Conservation (phyloP, 1,140 invertebrate species). For the Acromyrmex echinatior region DNA sequence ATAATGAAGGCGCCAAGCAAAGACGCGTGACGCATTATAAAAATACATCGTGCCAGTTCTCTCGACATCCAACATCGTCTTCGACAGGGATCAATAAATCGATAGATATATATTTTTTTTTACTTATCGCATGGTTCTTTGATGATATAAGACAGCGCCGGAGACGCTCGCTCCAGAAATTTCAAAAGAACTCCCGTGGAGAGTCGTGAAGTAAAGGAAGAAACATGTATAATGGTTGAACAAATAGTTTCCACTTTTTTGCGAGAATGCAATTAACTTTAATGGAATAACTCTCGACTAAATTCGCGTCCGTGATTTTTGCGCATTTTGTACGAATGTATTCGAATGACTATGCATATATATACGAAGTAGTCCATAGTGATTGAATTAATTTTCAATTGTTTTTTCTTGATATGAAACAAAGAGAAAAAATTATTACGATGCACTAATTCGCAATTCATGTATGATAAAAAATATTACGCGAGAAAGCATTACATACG, state of each 20-base stretch:
- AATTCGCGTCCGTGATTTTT: slow-evolving; percentile 13
- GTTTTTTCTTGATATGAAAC: neutral
- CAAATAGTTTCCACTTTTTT: slow-evolving; percentile 28
- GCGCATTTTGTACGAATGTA: neutral
- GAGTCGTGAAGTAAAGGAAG: neutral
- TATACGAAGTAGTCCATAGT: neutral
- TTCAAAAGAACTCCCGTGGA: neutral
- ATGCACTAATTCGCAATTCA: neutral
- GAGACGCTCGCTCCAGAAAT: slow-evolving; percentile 19
- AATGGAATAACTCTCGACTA: slow-evolving; percentile 42
- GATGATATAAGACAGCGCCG: neutral
- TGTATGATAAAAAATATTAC: neutral
- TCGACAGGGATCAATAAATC: slow-evolving; percentile 27
- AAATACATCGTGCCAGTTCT: neutral
- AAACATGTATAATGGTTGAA: slow-evolving; percentile 11
- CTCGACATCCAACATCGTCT: slow-evolving; percentile 13
- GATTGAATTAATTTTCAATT: slow-evolving; percentile 40
- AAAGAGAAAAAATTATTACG: neutral
- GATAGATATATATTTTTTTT: slow-evolving; percentile 30
- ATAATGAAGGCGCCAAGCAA: neutral
- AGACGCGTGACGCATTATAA: slow-evolving; percentile 15
- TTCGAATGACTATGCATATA: neutral
- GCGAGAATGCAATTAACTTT: slow-evolving; percentile 39
- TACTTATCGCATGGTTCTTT: neutral
- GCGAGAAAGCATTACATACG: neutral